phyloP scores from a whole-genome alignment of 2,888 invertebrate genomes.

The Catocala sponsa region DNA sequence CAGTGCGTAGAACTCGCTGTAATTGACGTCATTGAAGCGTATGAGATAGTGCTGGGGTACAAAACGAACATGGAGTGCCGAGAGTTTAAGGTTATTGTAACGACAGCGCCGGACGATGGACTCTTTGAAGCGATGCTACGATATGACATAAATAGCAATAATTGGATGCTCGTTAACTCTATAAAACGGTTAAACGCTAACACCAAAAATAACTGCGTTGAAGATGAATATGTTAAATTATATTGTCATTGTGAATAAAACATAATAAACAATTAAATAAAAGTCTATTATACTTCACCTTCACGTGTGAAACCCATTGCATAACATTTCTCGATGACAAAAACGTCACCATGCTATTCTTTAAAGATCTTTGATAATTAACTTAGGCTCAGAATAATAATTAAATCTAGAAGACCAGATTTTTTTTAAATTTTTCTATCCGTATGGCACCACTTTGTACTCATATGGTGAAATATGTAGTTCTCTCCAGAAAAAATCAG shows the following conservation, averaged over 20 bases:
- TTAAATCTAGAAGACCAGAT: too few species aligned
- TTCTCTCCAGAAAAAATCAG: too few species aligned
- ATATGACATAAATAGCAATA: neutral
- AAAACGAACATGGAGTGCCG: constrained; percentile 21
- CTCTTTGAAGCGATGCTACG: constrained; percentile 25
- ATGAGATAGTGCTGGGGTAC: constrained; percentile 24
- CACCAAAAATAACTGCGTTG: constrained; percentile 9
- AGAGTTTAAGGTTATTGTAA: constrained; percentile 21
- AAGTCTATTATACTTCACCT: neutral
- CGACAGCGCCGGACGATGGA: constrained; percentile 28
- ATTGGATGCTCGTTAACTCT: constrained; percentile 12
- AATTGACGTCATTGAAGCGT: constrained; percentile 23
- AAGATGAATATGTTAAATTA: constrained; percentile 13
- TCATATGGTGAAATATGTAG: too few species aligned
- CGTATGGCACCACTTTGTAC: too few species aligned
- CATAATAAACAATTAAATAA: too few species aligned
- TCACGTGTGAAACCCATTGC: too few species aligned
- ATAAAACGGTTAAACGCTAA: constrained; percentile 26
- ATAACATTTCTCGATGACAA: too few species aligned
- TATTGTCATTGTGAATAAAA: constrained; percentile 27
- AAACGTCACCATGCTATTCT: too few species aligned
- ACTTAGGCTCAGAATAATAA: too few species aligned
- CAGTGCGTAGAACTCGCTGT: constrained; percentile 23
- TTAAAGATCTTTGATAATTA: too few species aligned
- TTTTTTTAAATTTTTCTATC: too few species aligned